These are phyloP conservation scores for Diplosoma virens DNA, from an alignment of 23 tunicate genomes.

Conservation along the genomic window DNA sequence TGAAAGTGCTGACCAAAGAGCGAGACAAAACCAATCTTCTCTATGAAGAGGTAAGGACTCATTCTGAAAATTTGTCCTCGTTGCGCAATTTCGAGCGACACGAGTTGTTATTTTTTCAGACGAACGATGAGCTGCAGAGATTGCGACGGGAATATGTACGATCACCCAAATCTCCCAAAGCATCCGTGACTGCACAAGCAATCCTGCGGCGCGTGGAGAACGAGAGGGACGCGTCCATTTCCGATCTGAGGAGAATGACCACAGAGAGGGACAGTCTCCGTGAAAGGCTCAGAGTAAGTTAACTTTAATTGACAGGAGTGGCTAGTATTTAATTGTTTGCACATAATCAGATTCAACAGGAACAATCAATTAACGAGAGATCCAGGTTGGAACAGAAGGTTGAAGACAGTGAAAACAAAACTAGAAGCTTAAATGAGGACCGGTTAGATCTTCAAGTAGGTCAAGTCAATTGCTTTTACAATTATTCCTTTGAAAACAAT, in stretches of 20 bases:
- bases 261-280: slow-evolving; percentile 83
- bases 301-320: background rate
- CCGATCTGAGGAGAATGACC: slow-evolving; percentile 86
- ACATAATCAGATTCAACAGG: slow-evolving; percentile 62
- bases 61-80: background rate
- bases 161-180: slow-evolving; percentile 81
- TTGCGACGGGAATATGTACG: slow-evolving; percentile 70
- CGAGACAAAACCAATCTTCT: slow-evolving; percentile 84
- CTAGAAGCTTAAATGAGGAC: slow-evolving; percentile 57
- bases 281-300: slow-evolving; percentile 56
- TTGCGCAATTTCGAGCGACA: background rate
- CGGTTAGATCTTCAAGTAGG: slow-evolving; percentile 56
- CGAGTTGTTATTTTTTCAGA: slow-evolving; percentile 24
- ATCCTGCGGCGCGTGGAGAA: slow-evolving; percentile 84
- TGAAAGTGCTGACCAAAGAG: slow-evolving; percentile 85
- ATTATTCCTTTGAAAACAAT: too few species aligned
- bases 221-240: slow-evolving; percentile 66
- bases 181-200: slow-evolving; percentile 92
- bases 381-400: slow-evolving; percentile 70
- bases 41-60: slow-evolving; percentile 72
- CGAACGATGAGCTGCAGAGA: slow-evolving; percentile 85
- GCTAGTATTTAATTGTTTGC: background rate
- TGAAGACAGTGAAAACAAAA: slow-evolving; percentile 51
- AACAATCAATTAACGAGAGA: slow-evolving; percentile 67
- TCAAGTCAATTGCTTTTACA: too few species aligned